Conservation (phyloP, 1,140 invertebrate genomes). For the Gryllus bimaculatus region DNA sequence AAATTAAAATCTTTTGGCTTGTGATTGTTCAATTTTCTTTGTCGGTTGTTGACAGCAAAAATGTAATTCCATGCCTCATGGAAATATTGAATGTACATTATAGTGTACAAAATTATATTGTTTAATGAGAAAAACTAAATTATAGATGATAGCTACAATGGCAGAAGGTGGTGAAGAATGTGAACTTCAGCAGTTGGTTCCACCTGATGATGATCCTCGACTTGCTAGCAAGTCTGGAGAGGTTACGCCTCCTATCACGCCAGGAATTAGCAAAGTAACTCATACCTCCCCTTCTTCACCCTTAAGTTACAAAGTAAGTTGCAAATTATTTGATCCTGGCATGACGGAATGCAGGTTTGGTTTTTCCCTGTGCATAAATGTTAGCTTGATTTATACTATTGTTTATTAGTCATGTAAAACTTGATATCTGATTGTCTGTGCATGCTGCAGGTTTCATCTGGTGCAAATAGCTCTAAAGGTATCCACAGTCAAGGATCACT, state of each 20-base stretch:
- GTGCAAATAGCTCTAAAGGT: slow-evolving; percentile 11
- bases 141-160: slow-evolving; percentile 1
- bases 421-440: background rate
- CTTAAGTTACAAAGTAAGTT: slow-evolving; percentile 16
- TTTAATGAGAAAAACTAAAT: background rate
- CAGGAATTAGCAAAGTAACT: slow-evolving; percentile 18
- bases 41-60: too few species aligned
- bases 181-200: slow-evolving; percentile 21
- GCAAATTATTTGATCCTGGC: background rate
- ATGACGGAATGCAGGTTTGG: background rate
- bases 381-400: background rate
- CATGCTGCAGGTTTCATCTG: slow-evolving; percentile 13
- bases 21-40: too few species aligned
- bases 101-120: too few species aligned
- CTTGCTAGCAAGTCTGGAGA: slow-evolving; percentile 13
- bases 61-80: too few species aligned
- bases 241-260: slow-evolving; percentile 20
- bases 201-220: slow-evolving; percentile 17
- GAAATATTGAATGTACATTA: too few species aligned
- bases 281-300: slow-evolving; percentile 16
- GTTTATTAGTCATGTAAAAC: background rate
- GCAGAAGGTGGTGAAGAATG: slow-evolving; percentile 20
- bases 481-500: slow-evolving; percentile 11
- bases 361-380: background rate
- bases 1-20: too few species aligned